phyloP scores from a whole-genome alignment of 2,797 vertebrate genomes.

The Linurgus olivaceus region DNA sequence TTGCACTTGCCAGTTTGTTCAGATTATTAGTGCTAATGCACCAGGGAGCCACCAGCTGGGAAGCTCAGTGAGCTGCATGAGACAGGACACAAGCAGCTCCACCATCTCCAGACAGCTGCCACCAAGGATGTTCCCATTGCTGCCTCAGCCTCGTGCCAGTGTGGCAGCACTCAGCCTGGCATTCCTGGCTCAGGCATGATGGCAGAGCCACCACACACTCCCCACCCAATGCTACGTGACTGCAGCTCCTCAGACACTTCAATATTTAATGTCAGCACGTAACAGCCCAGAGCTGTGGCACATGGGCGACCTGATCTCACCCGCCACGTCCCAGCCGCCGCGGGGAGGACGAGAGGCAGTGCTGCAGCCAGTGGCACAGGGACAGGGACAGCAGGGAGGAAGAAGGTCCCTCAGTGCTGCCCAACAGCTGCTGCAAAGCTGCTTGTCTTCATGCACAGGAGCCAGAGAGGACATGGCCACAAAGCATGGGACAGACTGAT shows the following conservation, averaged over 20 bases:
- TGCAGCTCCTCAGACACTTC: background rate
- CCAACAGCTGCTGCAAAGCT: background rate
- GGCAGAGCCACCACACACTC: background rate
- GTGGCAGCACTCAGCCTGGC: background rate
- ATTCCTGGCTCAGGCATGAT: accelerated
- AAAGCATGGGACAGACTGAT: background rate
- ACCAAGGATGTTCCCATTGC: accelerated
- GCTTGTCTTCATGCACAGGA: accelerated
- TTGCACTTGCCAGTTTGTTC: background rate
- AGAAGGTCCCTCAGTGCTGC: background rate
- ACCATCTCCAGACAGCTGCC: accelerated
- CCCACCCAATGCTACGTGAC: background rate
- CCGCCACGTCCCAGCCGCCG: accelerated
- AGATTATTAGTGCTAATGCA: background rate
- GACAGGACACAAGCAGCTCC: background rate
- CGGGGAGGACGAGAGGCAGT: accelerated
- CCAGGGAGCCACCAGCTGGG: background rate
- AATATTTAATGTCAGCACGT: background rate
- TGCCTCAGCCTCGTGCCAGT: background rate
- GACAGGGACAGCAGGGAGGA: background rate
- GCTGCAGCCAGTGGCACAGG: accelerated
- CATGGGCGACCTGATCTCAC: background rate
- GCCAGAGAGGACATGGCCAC: accelerated
- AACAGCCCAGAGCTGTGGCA: background rate
- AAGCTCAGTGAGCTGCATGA: background rate